Evolutionary conservation across 2,113 vertebrate species (phyloP).

Genomic region (Lates calcarifer): DNA sequence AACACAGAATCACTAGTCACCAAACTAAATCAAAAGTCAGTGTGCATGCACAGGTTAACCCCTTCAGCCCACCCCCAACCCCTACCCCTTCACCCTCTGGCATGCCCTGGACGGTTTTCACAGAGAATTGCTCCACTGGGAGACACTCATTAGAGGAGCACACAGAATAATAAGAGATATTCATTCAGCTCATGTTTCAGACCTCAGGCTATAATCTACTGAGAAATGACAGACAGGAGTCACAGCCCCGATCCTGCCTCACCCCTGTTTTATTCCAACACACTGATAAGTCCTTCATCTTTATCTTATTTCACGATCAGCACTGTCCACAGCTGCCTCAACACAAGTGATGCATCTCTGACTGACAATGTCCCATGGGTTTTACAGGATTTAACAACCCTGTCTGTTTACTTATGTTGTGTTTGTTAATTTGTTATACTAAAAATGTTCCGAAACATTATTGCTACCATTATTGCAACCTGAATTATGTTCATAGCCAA

Average conservation of each 20-base stretch:
- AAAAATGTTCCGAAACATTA: neutral
- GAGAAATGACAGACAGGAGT: slow-evolving; percentile 45
- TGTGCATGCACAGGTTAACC: neutral
- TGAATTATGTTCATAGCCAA: neutral
- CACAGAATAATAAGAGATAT: slow-evolving; percentile 41
- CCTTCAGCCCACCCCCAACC: neutral
- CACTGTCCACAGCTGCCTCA: slow-evolving; percentile 2
- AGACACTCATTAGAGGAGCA: slow-evolving; percentile 54
- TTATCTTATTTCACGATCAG: slow-evolving; percentile 33
- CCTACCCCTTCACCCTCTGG: slow-evolving; percentile 14
- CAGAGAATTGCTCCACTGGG: slow-evolving; percentile 40
- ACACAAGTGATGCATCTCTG: slow-evolving; percentile 19
- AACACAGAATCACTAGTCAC: slow-evolving; percentile 25
- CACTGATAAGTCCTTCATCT: slow-evolving; percentile 37
- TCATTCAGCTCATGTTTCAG: slow-evolving; percentile 67
- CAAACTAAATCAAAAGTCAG: slow-evolving; percentile 32
- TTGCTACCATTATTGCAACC: neutral
- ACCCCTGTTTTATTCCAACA: slow-evolving; percentile 34
- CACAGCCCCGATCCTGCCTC: slow-evolving; percentile 30
- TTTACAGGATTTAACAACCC: neutral
- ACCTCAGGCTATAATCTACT: slow-evolving; percentile 59
- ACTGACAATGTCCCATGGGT: slow-evolving; percentile 33
- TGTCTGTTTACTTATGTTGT: neutral
- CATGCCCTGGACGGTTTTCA: slow-evolving; percentile 7
- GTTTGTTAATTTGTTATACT: neutral